Conservation (phyloP, 2,888 invertebrate species). For the Lasioglossum oenotherae region DNA sequence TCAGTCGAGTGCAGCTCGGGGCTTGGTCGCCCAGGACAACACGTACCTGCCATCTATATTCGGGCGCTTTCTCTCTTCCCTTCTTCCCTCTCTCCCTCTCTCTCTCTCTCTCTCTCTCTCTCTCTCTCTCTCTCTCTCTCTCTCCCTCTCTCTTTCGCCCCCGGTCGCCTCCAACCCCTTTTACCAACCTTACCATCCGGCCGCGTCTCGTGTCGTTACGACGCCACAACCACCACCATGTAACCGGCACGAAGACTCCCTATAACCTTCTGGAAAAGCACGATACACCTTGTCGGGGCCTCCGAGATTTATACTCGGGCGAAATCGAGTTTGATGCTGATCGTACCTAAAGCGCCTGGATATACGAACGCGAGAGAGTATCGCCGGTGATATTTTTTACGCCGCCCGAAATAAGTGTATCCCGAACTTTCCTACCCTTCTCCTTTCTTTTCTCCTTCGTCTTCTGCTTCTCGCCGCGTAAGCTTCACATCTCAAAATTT, state of each 20-base stretch:
- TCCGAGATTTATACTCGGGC: slow-evolving; percentile 74
- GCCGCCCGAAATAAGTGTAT: not conserved
- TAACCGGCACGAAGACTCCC: slow-evolving; percentile 66
- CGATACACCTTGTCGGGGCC: slow-evolving; percentile 73
- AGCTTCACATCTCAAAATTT: not conserved
- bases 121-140: not conserved
- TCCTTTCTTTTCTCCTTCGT: not conserved
- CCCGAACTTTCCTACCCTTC: not conserved
- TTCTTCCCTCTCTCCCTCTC: not conserved
- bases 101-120: not conserved
- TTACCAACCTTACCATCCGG: slow-evolving; percentile 17
- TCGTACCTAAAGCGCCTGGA: slow-evolving; percentile 61
- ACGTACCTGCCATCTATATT: slow-evolving; percentile 81
- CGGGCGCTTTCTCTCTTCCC: slow-evolving; percentile 56
- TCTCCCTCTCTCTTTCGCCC: not conserved
- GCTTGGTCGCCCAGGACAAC: slow-evolving; percentile 78
- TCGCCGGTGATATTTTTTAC: slow-evolving; percentile 36
- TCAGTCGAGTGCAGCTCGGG: slow-evolving; percentile 77
- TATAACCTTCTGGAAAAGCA: slow-evolving; percentile 66
- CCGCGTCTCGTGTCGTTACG: slow-evolving; percentile 55
- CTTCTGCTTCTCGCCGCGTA: not conserved
- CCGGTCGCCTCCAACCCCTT: slow-evolving; percentile 9
- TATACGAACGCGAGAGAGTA: slow-evolving; percentile 26
- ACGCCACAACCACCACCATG: slow-evolving; percentile 61
- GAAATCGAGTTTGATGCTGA: slow-evolving; percentile 77